These are phyloP conservation scores for Vombatus ursinus DNA, from an alignment of 2,113 vertebrate genomes.

Conservation along the genomic window DNA sequence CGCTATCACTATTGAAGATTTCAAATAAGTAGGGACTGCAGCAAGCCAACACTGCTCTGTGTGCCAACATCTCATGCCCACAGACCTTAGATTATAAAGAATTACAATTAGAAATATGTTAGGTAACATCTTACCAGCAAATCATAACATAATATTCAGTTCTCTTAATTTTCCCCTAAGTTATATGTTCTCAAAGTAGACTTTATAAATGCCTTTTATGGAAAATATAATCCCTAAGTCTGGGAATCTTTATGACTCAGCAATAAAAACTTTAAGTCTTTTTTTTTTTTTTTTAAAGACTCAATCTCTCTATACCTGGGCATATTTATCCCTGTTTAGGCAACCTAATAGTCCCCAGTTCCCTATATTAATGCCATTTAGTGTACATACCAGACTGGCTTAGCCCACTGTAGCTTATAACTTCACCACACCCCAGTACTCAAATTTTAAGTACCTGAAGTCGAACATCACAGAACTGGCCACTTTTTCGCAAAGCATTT, in stretches of 20 bases:
- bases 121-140: neutral
- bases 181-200: constrained; percentile 29
- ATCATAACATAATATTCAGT: neutral
- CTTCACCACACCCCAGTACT: neutral
- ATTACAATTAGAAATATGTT: constrained; percentile 40
- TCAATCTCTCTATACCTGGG: neutral
- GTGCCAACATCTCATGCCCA: constrained; percentile 97
- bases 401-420: neutral
- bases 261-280: constrained; percentile 42
- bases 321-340: neutral
- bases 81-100: constrained; percentile 88
- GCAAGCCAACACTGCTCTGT: constrained; percentile 97
- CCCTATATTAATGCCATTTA: neutral
- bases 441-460: constrained; percentile 90
- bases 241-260: neutral
- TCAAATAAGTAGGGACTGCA: constrained; percentile 99
- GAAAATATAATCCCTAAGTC: constrained; percentile 8
- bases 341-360: neutral
- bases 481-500: constrained; percentile 98
- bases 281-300: neutral
- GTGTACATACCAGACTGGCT: neutral
- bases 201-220: constrained; percentile 33
- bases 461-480: constrained; percentile 98
- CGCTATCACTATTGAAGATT: constrained; percentile 96
- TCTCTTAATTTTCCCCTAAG: constrained; percentile 45